phyloP scores from a whole-genome alignment of 2,888 invertebrate genomes.

The Drosophila fungiperda region DNA sequence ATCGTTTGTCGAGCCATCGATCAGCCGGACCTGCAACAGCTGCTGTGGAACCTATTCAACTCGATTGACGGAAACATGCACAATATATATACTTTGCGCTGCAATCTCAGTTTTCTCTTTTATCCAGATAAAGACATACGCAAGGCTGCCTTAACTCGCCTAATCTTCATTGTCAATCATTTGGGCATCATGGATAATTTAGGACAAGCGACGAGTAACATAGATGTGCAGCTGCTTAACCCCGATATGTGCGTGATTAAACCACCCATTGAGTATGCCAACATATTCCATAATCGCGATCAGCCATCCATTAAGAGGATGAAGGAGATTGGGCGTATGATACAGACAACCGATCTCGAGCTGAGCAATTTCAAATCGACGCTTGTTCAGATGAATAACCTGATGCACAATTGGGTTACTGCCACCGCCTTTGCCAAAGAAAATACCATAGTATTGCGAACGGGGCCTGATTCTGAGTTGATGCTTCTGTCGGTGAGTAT shows the following conservation, averaged over 20 bases:
- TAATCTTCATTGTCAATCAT: conserved; percentile 69
- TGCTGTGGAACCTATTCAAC: conserved; percentile 70
- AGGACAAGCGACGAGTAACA: conserved; percentile 42
- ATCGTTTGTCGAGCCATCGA: conserved; percentile 63
- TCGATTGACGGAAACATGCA: conserved; percentile 72
- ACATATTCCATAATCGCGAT: conserved; percentile 61
- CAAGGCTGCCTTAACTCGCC: conserved; percentile 68
- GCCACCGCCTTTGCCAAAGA: neutral
- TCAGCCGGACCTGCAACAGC: conserved; percentile 28
- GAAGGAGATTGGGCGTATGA: conserved; percentile 70
- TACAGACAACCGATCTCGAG: conserved; percentile 75
- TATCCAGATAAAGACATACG: conserved; percentile 67
- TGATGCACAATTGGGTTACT: conserved; percentile 69
- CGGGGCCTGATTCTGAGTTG: neutral
- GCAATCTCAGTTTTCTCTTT: conserved; percentile 80
- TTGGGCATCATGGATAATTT: conserved; percentile 54
- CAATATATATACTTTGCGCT: conserved; percentile 63
- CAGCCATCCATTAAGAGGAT: conserved; percentile 40
- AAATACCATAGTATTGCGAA: neutral
- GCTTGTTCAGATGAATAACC: conserved; percentile 52
- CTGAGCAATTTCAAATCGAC: conserved; percentile 78
- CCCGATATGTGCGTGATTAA: conserved; percentile 74
- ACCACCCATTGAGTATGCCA: conserved; percentile 61
- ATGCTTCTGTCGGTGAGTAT: conserved; percentile 79
- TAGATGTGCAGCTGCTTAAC: conserved; percentile 60